Percentiles rank a stretch among this genome's conserved stretches.
phyloP scores from a whole-genome alignment of 1,140 invertebrate species.

The Procambarus virginalis region DNA sequence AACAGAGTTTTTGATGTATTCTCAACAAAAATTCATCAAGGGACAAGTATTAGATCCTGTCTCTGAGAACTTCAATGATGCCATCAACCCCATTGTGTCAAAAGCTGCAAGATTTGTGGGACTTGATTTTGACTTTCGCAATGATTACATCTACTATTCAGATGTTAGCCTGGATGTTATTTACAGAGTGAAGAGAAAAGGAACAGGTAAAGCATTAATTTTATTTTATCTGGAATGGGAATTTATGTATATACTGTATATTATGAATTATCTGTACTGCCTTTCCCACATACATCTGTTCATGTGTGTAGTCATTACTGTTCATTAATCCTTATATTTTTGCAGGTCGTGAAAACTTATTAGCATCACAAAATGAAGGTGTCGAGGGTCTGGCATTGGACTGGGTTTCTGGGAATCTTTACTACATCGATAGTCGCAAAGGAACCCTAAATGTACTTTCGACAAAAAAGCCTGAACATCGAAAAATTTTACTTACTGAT shows the following conservation, averaged over 20 bases:
- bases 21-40: constrained; percentile 96
- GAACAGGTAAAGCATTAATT: constrained; percentile 78
- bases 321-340: constrained; percentile 55
- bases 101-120: constrained; percentile 94
- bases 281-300: too few species aligned
- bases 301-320: constrained; percentile 45
- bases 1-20: constrained; percentile 96
- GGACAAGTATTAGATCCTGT: constrained; percentile 93
- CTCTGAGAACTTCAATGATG: constrained; percentile 93
- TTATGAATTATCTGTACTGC: too few species aligned
- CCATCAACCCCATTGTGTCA: constrained; percentile 87
- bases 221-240: neutral
- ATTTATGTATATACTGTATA: too few species aligned
- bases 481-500: constrained; percentile 89
- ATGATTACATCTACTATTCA: constrained; percentile 96
- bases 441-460: constrained; percentile 95
- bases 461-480: constrained; percentile 87
- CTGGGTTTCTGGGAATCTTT: constrained; percentile 97
- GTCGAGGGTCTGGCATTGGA: constrained; percentile 98
- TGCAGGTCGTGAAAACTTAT: constrained; percentile 86
- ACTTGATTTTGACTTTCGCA: constrained; percentile 94
- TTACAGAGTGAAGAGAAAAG: constrained; percentile 91
- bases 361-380: constrained; percentile 97
- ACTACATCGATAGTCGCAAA: constrained; percentile 97
- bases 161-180: constrained; percentile 98